Conservation (phyloP, 2,113 vertebrate species). For the Brachyhypopomus gauderio region DNA sequence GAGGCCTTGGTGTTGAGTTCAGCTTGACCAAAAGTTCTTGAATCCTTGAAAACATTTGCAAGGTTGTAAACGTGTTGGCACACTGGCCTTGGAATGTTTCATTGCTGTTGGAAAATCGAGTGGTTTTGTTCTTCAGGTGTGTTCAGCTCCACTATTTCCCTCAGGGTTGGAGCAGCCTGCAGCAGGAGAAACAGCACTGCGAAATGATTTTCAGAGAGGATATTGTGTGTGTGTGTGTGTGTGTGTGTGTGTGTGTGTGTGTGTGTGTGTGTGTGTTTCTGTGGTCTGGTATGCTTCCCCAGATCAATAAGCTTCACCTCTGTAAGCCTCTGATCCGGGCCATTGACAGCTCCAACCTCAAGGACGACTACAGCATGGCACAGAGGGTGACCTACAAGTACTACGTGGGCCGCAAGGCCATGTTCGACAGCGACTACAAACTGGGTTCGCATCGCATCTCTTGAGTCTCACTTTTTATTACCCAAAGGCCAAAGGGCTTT, state of each 20-base stretch:
- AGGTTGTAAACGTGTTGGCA: too few relatives aligned
- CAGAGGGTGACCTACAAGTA: conserved; percentile 95
- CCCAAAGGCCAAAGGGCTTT: neutral
- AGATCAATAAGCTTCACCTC: conserved; percentile 98
- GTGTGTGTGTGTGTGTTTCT: neutral
- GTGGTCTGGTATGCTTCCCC: conserved; percentile 6
- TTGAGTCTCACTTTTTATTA: neutral
- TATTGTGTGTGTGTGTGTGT: neutral
- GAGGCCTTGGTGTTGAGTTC: too few relatives aligned
- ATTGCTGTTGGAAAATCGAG: too few relatives aligned
- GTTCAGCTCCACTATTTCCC: too few relatives aligned
- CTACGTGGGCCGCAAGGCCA: conserved; percentile 95
- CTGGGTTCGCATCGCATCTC: conserved; percentile 73
- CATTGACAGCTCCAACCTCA: conserved; percentile 96
- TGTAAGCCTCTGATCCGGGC: conserved; percentile 96
- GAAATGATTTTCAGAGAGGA: too few relatives aligned
- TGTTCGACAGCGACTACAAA: conserved; percentile 98
- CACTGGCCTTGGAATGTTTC: too few relatives aligned
- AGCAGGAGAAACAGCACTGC: too few relatives aligned
- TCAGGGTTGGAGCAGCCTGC: too few relatives aligned
- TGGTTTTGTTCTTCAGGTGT: too few relatives aligned
- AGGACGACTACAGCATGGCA: conserved; percentile 90
- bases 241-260: too few relatives aligned
- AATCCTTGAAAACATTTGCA: too few relatives aligned
- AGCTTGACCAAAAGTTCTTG: too few relatives aligned